Evolutionary conservation across 2,113 vertebrate genomes (phyloP), one percentile per base, ranked within the genome.

Genomic region (Azemiops feae): DNA sequence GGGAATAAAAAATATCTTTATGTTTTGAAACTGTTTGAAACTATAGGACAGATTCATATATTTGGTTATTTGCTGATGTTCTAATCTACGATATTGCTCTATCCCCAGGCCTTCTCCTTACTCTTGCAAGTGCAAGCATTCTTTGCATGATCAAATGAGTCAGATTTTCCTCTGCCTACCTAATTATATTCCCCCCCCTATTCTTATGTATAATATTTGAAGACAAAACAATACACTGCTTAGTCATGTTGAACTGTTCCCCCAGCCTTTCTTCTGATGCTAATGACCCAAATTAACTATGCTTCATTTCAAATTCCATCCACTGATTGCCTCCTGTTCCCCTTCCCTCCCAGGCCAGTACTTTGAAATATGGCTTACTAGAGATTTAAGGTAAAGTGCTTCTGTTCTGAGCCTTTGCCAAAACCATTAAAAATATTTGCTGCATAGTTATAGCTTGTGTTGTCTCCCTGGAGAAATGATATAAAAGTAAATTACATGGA

Each of bases 401-500:
- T 93, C 91, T 91, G 52, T 93, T 96, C 95, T 97, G 96, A 96
- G 91, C 96, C 91, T 92, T 93, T 96, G 95, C 96, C 97, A 97
- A 96, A 95, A 27, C 92, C 92, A 96, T 95, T 97, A 95, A 96
- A 50, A 96, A 96, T 94, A 95, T 89, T 97, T 96, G 95, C 92
- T 93, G 93, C 50, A 27, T 92, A 94, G 91, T 95, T 96, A 96
- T 96, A 96, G 95, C 96, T 96, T 96, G 95, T 97, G 95, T 95
- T 94, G 95, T 93, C 94, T 95, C 96, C 95, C 94, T 94, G 88
- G 89, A 94, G 95, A 96, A 89, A 52, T 91, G 95, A 94, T 96
- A 96, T 97, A 93, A 93, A 95, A 97, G 95, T 96, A 97, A 97
- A 97, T 97, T 97, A 93, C 94, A 96, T 93, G 39, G 95, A 96